Conservation (phyloP, 2,113 vertebrate species). For the Charina bottae region DNA sequence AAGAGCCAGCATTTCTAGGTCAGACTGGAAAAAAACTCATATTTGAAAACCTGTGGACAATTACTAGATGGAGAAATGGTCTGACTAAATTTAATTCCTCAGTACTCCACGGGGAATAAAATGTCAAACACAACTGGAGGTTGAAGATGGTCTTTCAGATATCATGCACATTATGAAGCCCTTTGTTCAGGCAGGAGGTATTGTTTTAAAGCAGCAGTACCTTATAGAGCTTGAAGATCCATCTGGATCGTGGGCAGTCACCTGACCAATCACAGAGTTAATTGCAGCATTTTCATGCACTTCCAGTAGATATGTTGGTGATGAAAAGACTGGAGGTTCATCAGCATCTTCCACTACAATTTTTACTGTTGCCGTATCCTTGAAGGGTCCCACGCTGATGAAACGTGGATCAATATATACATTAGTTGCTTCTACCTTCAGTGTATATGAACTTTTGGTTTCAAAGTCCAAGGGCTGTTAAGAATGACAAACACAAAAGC, state of each 20-base stretch:
- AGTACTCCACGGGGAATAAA: not conserved
- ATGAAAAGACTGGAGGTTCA: conserved; percentile 91
- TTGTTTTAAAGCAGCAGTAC: conserved; percentile 69
- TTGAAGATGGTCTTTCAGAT: no score
- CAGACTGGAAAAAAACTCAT: not conserved
- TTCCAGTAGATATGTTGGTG: conserved; percentile 86
- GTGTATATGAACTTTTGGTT: conserved; percentile 88
- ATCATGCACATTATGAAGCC: not conserved
- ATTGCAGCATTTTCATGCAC: conserved; percentile 92
- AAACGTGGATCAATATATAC: conserved; percentile 84
- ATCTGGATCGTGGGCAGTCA: conserved; percentile 91
- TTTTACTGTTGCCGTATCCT: conserved; percentile 92
- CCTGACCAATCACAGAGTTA: conserved; percentile 89
- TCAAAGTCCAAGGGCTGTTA: conserved; percentile 94
- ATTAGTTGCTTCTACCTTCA: conserved; percentile 95
- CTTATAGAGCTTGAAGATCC: conserved; percentile 85
- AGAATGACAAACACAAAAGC: conserved; percentile 75
- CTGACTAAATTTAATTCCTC: not conserved
- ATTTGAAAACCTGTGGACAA: not conserved
- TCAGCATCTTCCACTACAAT: conserved; percentile 91
- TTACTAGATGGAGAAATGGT: not conserved
- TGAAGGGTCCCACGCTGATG: conserved; percentile 85
- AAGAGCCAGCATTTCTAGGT: not conserved
- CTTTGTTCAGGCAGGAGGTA: not conserved
- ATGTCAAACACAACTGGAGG: not conserved